A percentile compares a stretch with the other conserved stretches of the same genome.
Evolutionary conservation across 2,888 invertebrate genomes (phyloP).

Genomic region (Caradrina clavipalpis): DNA sequence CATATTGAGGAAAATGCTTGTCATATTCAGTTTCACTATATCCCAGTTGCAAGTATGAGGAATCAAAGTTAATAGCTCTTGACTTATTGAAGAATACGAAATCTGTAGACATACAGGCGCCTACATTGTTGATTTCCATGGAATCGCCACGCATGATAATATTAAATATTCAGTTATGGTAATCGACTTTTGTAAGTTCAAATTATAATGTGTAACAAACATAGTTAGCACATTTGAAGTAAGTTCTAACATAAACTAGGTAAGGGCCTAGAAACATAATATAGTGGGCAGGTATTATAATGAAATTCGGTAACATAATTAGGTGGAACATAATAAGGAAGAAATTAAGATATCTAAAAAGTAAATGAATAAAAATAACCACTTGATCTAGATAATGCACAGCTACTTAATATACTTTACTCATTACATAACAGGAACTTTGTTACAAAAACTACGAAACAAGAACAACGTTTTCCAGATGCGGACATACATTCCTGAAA

Average conservation of each 20-base stretch:
- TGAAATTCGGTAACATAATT: too few relatives aligned
- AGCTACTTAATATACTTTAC: not conserved
- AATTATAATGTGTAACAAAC: not conserved
- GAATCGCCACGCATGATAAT: not conserved
- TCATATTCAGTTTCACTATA: not conserved
- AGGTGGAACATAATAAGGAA: not conserved
- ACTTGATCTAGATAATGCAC: not conserved
- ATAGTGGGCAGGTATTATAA: too few relatives aligned
- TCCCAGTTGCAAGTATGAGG: not conserved
- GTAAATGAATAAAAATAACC: not conserved
- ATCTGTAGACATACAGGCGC: constrained; percentile 25
- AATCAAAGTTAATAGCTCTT: not conserved
- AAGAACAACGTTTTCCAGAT: constrained; percentile 27
- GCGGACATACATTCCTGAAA: constrained; percentile 2
- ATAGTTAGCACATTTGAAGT: too few relatives aligned
- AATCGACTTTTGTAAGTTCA: not conserved
- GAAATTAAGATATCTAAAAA: not conserved
- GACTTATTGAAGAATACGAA: constrained; percentile 2
- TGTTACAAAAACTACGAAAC: not conserved
- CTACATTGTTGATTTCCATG: constrained; percentile 1
- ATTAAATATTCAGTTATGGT: not conserved
- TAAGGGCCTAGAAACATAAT: too few relatives aligned
- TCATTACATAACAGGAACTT: not conserved
- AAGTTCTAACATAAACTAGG: too few relatives aligned
- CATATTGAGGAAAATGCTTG: constrained; percentile 11